Evolutionary conservation across 2,113 vertebrate species (phyloP).

Genomic region (Actinemys pallida): DNA sequence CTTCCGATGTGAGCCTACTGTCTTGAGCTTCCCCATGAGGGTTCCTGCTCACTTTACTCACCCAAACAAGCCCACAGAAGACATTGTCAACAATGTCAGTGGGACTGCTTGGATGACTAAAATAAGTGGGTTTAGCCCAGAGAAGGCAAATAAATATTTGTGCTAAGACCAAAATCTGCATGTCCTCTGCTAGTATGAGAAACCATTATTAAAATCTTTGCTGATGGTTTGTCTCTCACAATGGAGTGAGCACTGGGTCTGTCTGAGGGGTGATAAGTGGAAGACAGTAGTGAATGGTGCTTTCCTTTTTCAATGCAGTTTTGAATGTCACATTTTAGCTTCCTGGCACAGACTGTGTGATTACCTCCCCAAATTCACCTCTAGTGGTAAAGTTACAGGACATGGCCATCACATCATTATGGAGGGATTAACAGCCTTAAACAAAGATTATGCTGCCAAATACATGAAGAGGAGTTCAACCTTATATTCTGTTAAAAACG

Average conservation of each 20-base stretch:
- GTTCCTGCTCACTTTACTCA: accelerated
- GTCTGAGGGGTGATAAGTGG: not conserved
- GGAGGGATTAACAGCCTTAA: not conserved
- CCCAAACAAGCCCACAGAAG: not conserved
- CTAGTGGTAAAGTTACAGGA: not conserved
- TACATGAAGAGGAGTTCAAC: not conserved
- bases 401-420: not conserved
- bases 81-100: not conserved
- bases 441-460: not conserved
- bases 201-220: not conserved
- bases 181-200: not conserved
- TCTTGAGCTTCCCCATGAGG: not conserved
- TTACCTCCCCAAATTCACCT: not conserved
- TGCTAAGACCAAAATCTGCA: not conserved
- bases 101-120: accelerated
- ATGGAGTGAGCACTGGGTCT: not conserved
- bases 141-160: not conserved
- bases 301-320: not conserved
- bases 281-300: accelerated
- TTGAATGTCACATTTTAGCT: not conserved
- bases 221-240: not conserved
- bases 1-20: not conserved
- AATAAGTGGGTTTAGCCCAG: not conserved
- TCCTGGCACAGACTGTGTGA: not conserved
- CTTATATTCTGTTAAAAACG: not conserved